phyloP scores from a whole-genome alignment of 2,888 invertebrate species.

The Microctonus hyperodae region DNA sequence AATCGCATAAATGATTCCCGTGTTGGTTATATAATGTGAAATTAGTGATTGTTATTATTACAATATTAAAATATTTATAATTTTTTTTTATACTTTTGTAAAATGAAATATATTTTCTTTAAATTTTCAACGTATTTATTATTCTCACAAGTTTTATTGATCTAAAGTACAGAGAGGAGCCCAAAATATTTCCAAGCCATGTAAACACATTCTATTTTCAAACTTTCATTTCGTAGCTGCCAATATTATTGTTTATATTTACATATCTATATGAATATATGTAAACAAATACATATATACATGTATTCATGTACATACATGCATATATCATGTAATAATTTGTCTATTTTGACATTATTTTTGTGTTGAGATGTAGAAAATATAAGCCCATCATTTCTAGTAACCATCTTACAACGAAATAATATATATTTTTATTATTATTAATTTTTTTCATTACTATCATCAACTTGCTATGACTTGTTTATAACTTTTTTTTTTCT shows the following conservation, averaged over 20 bases:
- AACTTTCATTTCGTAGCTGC: not conserved
- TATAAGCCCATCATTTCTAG: not conserved
- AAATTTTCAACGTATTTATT: conserved; percentile 5
- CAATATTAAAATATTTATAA: conserved; percentile 17
- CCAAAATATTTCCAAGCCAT: not conserved
- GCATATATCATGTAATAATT: too few species aligned
- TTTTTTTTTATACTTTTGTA: conserved; percentile 8
- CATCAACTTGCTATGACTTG: not conserved
- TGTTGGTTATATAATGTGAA: conserved; percentile 51
- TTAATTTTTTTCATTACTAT: conserved; percentile 22
- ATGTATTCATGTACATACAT: too few species aligned
- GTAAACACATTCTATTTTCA: not conserved
- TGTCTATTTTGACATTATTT: not conserved
- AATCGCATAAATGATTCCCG: conserved; percentile 50
- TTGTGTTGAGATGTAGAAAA: not conserved
- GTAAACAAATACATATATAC: not conserved
- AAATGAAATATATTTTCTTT: conserved; percentile 16
- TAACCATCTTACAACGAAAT: conserved; percentile 37
- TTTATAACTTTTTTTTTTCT: not conserved
- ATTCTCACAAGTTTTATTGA: not conserved
- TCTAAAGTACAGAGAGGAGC: not conserved
- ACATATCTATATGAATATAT: not conserved
- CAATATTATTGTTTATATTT: not conserved
- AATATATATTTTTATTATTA: conserved; percentile 33
- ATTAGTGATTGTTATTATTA: conserved; percentile 22